Base-by-base conservation (phyloP, 1,140 invertebrate species). In the Drosophila takahashii region DNA sequence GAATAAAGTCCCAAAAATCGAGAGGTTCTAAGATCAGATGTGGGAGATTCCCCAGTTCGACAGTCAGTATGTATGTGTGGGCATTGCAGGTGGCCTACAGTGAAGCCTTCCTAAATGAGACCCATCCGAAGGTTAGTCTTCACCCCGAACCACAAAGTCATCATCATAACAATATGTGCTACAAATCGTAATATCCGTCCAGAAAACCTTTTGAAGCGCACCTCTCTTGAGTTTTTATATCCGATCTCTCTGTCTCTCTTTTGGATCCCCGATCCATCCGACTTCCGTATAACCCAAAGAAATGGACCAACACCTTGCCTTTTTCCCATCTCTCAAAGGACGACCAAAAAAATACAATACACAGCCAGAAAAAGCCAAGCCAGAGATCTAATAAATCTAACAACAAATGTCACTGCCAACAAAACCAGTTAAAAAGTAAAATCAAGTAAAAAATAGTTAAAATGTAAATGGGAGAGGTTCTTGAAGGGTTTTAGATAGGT, bases 181-280 rank as follows among this genome's bases (percentile, higher is more conserved):
- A 83, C 83, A 89, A 87, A 87, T 87, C 86, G 83, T 87, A 87
- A 87, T 83, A 87, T 87, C 83, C 83, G 83, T 87, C 83, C 83
- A 86, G 84, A 83, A 89, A 89, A 87, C 83, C 79, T 77, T 86
- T 87, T 87, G 83, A 89, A 87, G 83, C 83, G 79, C 80, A 84
- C 70, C 51, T 77, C 59, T 15, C 34, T 6, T 9, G 2, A 32
- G 60, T 44, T 18, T 44, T 16, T n/a, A 37, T 69, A 57, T 69
- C 36, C 16, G 16, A 42, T 29, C n/a, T n/a, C 37, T 45, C n/a
- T 10, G 15, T 32, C 26, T 52, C 18, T 58, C 11, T 13, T 18
- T 15, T 37, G n/a, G n/a, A 26, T 9, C 15, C 0, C 54, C n/a
- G 39, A 15, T 57, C 60, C 44, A 16, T 41, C 45, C 37, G 27